phyloP scores from a whole-genome alignment of 1,140 invertebrate species.

The Drosophila willistoni region DNA sequence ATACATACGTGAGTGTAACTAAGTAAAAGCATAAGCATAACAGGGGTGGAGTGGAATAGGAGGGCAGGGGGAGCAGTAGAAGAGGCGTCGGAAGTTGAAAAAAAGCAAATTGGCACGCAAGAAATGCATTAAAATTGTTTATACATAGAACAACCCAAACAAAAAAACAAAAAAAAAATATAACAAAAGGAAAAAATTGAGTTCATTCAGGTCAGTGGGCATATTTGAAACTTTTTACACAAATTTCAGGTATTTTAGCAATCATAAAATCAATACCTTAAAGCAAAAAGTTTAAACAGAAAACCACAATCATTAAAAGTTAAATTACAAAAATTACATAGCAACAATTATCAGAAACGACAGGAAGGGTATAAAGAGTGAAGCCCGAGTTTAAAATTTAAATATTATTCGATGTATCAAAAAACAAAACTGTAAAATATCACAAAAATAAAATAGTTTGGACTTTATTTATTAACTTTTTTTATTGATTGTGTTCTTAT shows the following conservation, averaged over 20 bases:
- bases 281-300: background rate
- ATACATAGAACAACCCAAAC: conserved; percentile 1
- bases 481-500: no score
- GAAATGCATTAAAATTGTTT: conserved; percentile 44
- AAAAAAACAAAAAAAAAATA: no score
- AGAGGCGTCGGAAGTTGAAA: conserved; percentile 14
- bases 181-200: background rate
- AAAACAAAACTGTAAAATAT: no score
- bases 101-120: conserved; percentile 45
- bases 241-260: background rate
- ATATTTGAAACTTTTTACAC: background rate
- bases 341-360: no score
- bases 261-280: background rate
- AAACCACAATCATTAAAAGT: no score
- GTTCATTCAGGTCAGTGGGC: conserved; percentile 2
- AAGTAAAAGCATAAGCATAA: background rate
- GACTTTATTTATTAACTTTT: no score
- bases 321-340: no score
- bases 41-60: background rate
- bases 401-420: no score
- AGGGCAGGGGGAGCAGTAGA: background rate
- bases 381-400: no score
- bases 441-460: no score
- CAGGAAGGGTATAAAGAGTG: no score
- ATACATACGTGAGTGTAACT: conserved; percentile 8